Evolutionary conservation across 2,888 invertebrate species (phyloP), one percentile per base, ranked within the genome.

Genomic region (Ophraella communa): DNA sequence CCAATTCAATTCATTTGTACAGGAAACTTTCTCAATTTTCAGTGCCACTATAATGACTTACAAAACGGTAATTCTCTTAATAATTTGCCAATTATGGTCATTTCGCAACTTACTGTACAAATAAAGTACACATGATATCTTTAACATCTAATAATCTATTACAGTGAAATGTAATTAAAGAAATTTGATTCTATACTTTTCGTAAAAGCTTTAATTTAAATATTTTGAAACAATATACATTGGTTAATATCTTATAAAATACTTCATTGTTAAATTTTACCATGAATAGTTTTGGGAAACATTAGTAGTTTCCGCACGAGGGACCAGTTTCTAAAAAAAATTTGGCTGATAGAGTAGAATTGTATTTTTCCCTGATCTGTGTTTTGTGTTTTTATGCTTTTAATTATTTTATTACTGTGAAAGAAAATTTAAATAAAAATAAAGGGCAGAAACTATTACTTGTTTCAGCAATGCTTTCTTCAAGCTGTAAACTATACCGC

Each of bases 11-110:
- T 55, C 27, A 21, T 10, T 35, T 1, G 24, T 23, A 20, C 47
- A 23, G 47, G 30, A 54, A 62, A 55, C 49, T 55, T 62, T 62
- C 61, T 35, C 55, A 62, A 55, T 62, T 62, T 10, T 55, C 39
- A 39, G 55, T 55, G 3, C 21, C 52, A 53, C 53, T 53, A 33
- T 11, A 27, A 35, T 44, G 45, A 61, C 17, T 61, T 61, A 21
- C 49, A 52, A 62, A 62, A 62, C 33, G 53, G 54, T 47, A 54
- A 54, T 54, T 54, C 55, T 47, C 47, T 55, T 45, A 18, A 54
- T 44, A 17, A 55, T 53, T 33, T 60, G 20, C 54, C 45, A 61
- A 53, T 23, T 54, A 39, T 54, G 44, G 47, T 35, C 17, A 11
- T 62, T 54, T 54, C 33, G 61, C 55, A 62, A 62, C 11, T 27